Conservation (phyloP, 1,140 invertebrate genomes). For the Achatina immaculata region DNA sequence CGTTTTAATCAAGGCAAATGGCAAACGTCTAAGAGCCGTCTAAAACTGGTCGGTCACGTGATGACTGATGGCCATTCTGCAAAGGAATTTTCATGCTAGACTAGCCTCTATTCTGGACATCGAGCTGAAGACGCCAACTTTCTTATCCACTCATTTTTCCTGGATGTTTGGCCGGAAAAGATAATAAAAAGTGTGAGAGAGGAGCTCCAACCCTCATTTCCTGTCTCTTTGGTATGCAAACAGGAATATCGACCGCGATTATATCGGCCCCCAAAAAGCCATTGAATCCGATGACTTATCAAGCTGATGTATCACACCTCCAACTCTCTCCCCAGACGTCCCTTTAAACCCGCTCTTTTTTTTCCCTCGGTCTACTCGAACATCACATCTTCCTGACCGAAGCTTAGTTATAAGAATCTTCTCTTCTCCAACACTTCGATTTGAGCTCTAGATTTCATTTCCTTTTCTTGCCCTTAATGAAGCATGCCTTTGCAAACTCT, state of each 20-base stretch:
- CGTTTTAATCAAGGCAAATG: no score
- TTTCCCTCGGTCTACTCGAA: no score
- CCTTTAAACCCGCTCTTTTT: no score
- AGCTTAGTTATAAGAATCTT: no score
- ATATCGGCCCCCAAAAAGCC: neutral
- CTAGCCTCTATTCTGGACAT: neutral
- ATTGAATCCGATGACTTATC: conserved; percentile 5
- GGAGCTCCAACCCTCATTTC: conserved; percentile 2
- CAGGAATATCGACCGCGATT: neutral
- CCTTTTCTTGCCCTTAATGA: no score
- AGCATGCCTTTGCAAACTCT: no score
- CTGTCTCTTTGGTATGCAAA: conserved; percentile 11
- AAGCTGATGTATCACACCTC: neutral
- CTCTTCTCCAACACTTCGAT: no score
- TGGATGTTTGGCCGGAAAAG: neutral
- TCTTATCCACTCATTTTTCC: neutral
- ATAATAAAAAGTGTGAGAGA: neutral
- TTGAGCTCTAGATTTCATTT: no score
- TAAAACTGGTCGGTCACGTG: neutral
- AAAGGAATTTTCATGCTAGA: neutral
- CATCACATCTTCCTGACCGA: no score
- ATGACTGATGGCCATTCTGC: neutral
- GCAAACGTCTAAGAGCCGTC: no score
- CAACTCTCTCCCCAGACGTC: no score
- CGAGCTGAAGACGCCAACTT: neutral